Evolutionary conservation across 2,888 invertebrate species (phyloP).

Genomic region (Hyposoter dolosus): DNA sequence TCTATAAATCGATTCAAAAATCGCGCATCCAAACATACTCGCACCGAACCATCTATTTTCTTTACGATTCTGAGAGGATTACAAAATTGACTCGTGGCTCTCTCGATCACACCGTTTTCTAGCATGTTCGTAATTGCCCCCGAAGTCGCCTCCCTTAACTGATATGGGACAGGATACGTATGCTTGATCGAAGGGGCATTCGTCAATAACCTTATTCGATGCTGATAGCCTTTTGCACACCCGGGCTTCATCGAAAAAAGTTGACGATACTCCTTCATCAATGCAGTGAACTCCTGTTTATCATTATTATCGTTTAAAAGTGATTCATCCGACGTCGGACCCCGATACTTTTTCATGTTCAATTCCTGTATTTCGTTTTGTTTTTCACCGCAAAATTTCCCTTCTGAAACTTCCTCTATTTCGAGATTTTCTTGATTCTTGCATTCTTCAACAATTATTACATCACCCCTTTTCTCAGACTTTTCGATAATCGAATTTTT

Average conservation of each 20-base stretch:
- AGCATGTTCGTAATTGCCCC: slow-evolving; percentile 70
- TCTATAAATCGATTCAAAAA: slow-evolving; percentile 73
- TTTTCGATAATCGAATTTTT: too few species aligned
- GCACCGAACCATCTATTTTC: slow-evolving; percentile 74
- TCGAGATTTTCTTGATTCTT: too few species aligned
- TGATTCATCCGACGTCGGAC: slow-evolving; percentile 35
- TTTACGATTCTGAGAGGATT: slow-evolving; percentile 74
- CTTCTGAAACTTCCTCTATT: too few species aligned
- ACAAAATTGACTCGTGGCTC: slow-evolving; percentile 71
- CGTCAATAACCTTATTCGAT: slow-evolving; percentile 72
- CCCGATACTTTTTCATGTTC: slow-evolving; percentile 44
- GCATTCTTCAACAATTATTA: too few species aligned
- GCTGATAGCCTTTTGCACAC: slow-evolving; percentile 70
- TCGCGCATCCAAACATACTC: slow-evolving; percentile 76
- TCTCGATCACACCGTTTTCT: slow-evolving; percentile 71
- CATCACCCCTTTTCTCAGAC: too few species aligned
- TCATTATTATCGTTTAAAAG: not conserved
- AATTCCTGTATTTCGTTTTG: too few species aligned
- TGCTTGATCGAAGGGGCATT: slow-evolving; percentile 67
- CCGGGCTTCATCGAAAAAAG: slow-evolving; percentile 73
- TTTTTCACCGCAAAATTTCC: too few species aligned
- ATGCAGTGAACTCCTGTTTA: slow-evolving; percentile 8
- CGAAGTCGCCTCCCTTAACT: slow-evolving; percentile 68
- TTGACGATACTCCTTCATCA: slow-evolving; percentile 20
- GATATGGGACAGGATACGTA: slow-evolving; percentile 75